Evolutionary conservation across 2,797 vertebrate genomes (phyloP).

Genomic region (Coregonus sp.): DNA sequence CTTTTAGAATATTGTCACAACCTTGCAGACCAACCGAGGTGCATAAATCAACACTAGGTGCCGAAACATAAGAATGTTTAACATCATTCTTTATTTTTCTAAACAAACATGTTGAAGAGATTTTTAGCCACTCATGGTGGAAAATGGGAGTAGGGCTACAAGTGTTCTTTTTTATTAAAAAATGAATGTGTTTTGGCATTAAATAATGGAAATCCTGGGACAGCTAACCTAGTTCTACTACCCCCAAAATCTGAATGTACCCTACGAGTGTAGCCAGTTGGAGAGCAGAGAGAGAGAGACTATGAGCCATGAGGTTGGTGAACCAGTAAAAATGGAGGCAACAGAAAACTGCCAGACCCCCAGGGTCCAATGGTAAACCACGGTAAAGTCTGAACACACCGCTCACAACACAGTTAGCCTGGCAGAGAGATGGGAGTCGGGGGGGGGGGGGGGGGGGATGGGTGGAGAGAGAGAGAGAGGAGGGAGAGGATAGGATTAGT

Average conservation of each 20-base stretch:
- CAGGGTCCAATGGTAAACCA: background rate
- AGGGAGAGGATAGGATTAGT: background rate
- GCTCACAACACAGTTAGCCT: conserved; percentile 8
- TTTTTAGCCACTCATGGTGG: too few species aligned
- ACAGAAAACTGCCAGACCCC: background rate
- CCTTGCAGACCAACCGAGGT: background rate
- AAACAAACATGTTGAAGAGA: too few species aligned
- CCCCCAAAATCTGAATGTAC: background rate
- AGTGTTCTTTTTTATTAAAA: too few species aligned
- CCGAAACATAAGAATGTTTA: background rate
- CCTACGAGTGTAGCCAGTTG: background rate
- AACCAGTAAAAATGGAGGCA: background rate
- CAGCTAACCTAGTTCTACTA: too few species aligned
- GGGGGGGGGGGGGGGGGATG: too few species aligned
- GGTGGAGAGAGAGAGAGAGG: background rate
- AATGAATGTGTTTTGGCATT: too few species aligned
- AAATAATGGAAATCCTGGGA: too few species aligned
- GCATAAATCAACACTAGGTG: background rate
- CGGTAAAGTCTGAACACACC: background rate
- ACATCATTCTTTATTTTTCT: too few species aligned
- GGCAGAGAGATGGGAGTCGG: background rate
- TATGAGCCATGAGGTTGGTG: background rate
- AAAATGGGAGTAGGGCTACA: too few species aligned
- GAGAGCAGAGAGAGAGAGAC: background rate
- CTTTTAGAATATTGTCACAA: background rate